Evolutionary conservation across 2,888 invertebrate genomes (phyloP), one percentile per base, ranked within the genome.

Genomic region (Isoperla grammatica): DNA sequence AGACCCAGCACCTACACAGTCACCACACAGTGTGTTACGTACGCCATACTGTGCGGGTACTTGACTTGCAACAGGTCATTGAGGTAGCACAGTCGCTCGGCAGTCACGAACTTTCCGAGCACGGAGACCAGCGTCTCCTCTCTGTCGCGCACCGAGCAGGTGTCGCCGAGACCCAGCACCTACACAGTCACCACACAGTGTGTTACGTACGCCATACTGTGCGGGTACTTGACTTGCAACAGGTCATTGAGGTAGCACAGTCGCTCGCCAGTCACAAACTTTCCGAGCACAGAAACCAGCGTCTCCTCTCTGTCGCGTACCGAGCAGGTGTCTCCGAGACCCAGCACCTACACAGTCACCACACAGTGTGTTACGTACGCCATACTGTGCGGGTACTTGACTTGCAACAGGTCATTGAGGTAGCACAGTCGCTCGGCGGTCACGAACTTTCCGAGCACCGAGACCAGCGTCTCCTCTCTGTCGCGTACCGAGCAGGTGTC

Each of bases 181-280:
- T 69, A 20, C 13, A 43, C 9, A 45, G n/a, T n/a, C n/a, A n/a
- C n/a, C n/a, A n/a, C n/a, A n/a, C n/a, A n/a, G n/a, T n/a, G n/a
- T n/a, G 12, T 35, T 37, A 23, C 15, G 22, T 23, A 56, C 8
- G n/a, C 15, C 8, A 11, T 11, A 13, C 35, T 60, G 11, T 56
- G 9, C 1, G 80, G 78, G 66, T 81, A 81, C 35, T 77, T 73
- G 4, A 80, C 78, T 69, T 78, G 78, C 48, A 81, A 69, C 9
- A 81, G 71, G 19, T 73, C 73, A 66, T 82, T 82, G 46, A 82
- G 69, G 60, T 80, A 79, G 66, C 81, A 81, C n/a, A 82, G 71
- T 63, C 80, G 77, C 15, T 77, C 73, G 0, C 63, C 35, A 0
- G 65, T 1, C 3, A 68, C 64, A 69, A 68, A 74, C 70, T 11